Base-by-base conservation (phyloP, 2,797 vertebrate genomes). In the Oreonectes daqikongensis region DNA sequence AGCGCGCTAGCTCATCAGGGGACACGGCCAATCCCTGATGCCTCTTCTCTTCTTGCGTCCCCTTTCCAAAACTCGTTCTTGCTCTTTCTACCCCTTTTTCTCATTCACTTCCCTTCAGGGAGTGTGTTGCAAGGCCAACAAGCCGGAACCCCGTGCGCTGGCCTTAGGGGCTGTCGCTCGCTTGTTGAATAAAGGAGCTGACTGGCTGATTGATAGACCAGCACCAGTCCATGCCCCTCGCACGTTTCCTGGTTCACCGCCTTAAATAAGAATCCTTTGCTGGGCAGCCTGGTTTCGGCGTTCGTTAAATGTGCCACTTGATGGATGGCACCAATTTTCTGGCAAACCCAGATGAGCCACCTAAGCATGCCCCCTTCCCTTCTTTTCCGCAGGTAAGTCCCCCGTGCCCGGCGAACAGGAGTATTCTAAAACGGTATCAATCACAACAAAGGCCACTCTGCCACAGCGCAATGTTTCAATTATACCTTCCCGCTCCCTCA, bases 171-270 rank as follows among this genome's bases (percentile, higher is more conserved):
- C 94, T 87, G 84, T 91, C 91, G 93, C 89, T 92, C 85, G 83
- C 91, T 90, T 93, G 90, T 94, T 97, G 93, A 96, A 97, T 97
- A 95, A 97, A 95, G 94, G 93, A 95, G 87, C 87, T 87, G 91
- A 94, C 93, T 92, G 83, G 92, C 93, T 95, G 92, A 93, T 93
- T 92, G 93, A 94, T 93, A 92, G 92, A 91, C 89, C 92, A 91
- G 89, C 88, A 87, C 87, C 84, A 91, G 89, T 93, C 88, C 89
- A 84, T 89, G 86, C 88, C 85, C 90, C 89, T 89, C 86, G 79
- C 89, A 85, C 84, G 87, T 90, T 91, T 89, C 87, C 86, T 72
- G 81, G 86, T 92, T 89, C 82, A 82, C 88, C 80, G 87, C 89
- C 86, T 91, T 86, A 89, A 91, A 91, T 92, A 89, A 79, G 89